These are phyloP conservation scores for Molossus alvarezi DNA, from an alignment of 2,797 vertebrate species.

Conservation along the genomic window DNA sequence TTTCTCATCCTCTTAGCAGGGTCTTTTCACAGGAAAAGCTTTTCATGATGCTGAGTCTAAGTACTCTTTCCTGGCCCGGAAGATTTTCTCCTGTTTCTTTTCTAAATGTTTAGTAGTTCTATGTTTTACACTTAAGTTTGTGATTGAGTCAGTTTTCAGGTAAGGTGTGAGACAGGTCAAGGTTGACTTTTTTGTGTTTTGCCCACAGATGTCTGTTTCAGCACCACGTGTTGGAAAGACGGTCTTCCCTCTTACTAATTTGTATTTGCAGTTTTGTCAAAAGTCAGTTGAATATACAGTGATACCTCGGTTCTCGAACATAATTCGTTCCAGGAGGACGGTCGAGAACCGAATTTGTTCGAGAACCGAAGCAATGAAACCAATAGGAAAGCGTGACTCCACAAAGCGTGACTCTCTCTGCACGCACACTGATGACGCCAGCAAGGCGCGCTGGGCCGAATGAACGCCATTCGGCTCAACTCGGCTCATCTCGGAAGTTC, in stretches of 20 bases:
- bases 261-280: not conserved
- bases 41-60: not conserved
- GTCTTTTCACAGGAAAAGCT: not conserved
- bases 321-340: no score
- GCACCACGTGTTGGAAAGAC: not conserved
- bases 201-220: not conserved
- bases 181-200: not conserved
- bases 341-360: no score
- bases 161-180: not conserved
- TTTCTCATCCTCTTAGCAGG: not conserved
- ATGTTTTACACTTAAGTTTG: not conserved
- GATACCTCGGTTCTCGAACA: no score
- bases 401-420: no score
- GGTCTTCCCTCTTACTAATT: not conserved
- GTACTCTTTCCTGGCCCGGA: not conserved
- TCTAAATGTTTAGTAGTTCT: not conserved
- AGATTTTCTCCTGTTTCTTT: not conserved
- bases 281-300: not conserved
- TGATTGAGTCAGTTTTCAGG: conserved; percentile 14
- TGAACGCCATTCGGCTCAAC: no score
- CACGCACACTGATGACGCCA: no score
- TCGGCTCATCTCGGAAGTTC: no score
- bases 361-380: no score
- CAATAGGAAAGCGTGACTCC: no score
- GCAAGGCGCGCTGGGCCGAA: no score